Evolutionary conservation across 1,140 invertebrate genomes (phyloP).

Genomic region (Drosophila elegans): DNA sequence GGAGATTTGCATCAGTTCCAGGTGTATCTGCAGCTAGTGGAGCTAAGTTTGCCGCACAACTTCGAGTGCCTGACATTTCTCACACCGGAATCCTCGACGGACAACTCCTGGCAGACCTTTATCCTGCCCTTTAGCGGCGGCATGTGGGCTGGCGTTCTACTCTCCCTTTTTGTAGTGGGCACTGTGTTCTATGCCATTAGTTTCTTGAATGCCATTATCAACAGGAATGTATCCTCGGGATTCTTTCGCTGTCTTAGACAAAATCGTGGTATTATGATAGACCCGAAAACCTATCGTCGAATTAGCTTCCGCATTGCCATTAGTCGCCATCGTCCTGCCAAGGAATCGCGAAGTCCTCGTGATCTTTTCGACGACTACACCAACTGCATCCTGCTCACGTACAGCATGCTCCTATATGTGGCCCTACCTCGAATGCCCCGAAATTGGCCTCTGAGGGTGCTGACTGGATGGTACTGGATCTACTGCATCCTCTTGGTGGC

Average conservation of each 20-base stretch:
- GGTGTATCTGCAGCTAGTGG: conserved; percentile 88
- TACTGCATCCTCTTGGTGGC: conserved; percentile 92
- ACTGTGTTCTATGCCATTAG: conserved; percentile 74
- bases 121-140: conserved; percentile 89
- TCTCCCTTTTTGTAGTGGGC: conserved; percentile 76
- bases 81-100: conserved; percentile 90
- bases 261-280: background rate
- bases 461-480: conserved; percentile 94
- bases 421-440: conserved; percentile 90
- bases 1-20: conserved; percentile 91
- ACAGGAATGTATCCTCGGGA: background rate
- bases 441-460: conserved; percentile 90
- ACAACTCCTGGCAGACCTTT: conserved; percentile 93
- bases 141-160: conserved; percentile 79
- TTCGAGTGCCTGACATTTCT: conserved; percentile 93
- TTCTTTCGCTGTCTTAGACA: conserved; percentile 55
- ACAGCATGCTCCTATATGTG: conserved; percentile 91
- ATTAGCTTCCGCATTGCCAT: conserved; percentile 61
- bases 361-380: conserved; percentile 89
- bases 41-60: conserved; percentile 91
- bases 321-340: conserved; percentile 27
- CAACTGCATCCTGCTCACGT: conserved; percentile 91
- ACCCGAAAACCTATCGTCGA: conserved; percentile 24
- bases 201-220: conserved; percentile 59
- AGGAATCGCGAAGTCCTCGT: background rate